These are phyloP conservation scores for Hanleya hanleyi DNA, from an alignment of 2,888 invertebrate genomes.

Conservation along the genomic window DNA sequence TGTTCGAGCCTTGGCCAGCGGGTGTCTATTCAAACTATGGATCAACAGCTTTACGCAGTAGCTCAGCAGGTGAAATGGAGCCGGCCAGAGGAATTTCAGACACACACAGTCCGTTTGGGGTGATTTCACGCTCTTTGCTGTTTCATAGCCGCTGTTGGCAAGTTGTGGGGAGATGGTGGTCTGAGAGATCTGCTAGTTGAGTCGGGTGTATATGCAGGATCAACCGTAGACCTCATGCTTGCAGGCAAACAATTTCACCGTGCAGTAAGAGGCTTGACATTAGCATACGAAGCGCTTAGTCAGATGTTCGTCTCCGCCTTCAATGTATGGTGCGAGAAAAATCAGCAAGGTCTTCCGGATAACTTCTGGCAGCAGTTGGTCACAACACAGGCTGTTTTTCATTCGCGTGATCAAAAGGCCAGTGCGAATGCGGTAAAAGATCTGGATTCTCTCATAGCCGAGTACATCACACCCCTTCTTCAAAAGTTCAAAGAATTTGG, in stretches of 20 bases:
- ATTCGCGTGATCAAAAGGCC: neutral
- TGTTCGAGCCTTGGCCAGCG: neutral
- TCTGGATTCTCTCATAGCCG: neutral
- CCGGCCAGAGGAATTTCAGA: neutral
- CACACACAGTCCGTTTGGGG: neutral
- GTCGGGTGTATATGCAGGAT: slow-evolving; percentile 12
- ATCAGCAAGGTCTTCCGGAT: neutral
- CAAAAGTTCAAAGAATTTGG: neutral
- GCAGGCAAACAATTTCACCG: slow-evolving; percentile 10
- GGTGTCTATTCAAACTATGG: slow-evolving; percentile 12
- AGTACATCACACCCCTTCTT: neutral
- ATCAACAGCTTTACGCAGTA: neutral
- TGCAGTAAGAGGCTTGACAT: neutral
- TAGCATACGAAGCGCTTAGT: slow-evolving; percentile 7
- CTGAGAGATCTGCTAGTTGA: slow-evolving; percentile 11
- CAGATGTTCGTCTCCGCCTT: neutral
- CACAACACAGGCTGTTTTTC: neutral
- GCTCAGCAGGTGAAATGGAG: slow-evolving; percentile 19
- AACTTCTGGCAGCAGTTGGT: neutral
- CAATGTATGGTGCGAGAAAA: neutral
- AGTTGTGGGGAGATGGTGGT: slow-evolving; percentile 20
- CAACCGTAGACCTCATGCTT: slow-evolving; percentile 7
- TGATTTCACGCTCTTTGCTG: slow-evolving; percentile 5
- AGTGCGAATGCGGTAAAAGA: neutral
- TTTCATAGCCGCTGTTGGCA: neutral